These are phyloP conservation scores for Ormyrus rosae DNA, from an alignment of 2,888 invertebrate species.

Conservation along the genomic window DNA sequence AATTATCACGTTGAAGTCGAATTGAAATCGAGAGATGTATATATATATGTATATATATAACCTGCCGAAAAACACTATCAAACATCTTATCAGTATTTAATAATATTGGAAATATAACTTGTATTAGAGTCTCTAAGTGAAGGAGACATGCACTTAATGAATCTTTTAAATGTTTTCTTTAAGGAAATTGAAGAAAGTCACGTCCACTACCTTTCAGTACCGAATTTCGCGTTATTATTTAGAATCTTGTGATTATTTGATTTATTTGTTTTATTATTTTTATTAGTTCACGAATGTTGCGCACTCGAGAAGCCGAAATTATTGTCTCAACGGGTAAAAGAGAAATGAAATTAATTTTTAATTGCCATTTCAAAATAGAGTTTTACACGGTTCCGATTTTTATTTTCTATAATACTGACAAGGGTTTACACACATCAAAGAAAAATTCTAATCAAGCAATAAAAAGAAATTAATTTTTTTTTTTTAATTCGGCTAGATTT, in stretches of 20 bases:
- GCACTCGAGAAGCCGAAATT: slow-evolving; percentile 38
- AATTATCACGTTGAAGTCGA: slow-evolving; percentile 13
- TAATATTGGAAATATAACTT: slow-evolving; percentile 36
- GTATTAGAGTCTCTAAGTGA: slow-evolving; percentile 33
- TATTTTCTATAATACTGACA: too few species aligned
- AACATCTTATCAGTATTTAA: slow-evolving; percentile 22
- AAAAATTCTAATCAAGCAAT: too few species aligned
- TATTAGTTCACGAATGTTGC: slow-evolving; percentile 11
- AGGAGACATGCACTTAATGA: slow-evolving; percentile 15
- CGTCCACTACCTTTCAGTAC: slow-evolving; percentile 39
- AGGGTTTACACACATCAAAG: too few species aligned
- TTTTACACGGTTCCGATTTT: too few species aligned
- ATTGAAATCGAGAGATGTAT: slow-evolving; percentile 1
- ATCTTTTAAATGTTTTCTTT: neutral
- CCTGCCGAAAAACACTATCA: slow-evolving; percentile 25
- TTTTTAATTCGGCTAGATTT: too few species aligned
- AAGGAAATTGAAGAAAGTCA: slow-evolving; percentile 30
- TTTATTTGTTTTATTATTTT: slow-evolving; percentile 19
- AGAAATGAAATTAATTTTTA: slow-evolving; percentile 4
- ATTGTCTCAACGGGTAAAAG: slow-evolving; percentile 40
- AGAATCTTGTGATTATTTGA: slow-evolving; percentile 41
- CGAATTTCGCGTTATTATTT: slow-evolving; percentile 24
- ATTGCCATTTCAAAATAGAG: neutral
- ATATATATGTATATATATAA: neutral
- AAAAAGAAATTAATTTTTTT: too few species aligned